Percentiles rank a stretch among this genome's conserved stretches.
Conservation (phyloP, 2,888 invertebrate species). For the Drosophila histrio region DNA sequence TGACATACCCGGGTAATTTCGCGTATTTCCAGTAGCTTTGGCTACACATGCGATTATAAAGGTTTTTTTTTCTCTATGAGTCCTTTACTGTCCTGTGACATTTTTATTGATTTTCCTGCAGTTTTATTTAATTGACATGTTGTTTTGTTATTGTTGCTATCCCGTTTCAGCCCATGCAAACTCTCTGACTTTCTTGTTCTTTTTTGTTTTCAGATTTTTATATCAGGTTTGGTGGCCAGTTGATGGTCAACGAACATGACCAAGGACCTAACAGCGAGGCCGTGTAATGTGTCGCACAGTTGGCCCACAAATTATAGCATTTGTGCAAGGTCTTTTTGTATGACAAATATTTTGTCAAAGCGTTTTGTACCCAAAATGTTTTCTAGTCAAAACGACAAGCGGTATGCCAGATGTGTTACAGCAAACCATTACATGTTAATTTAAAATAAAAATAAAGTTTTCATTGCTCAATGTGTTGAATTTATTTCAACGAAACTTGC, state of each 20-base stretch:
- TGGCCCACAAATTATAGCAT: constrained; percentile 49
- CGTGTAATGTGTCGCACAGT: constrained; percentile 11
- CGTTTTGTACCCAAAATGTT: constrained; percentile 34
- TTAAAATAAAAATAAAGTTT: neutral
- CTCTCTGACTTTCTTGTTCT: neutral
- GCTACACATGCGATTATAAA: constrained; percentile 23
- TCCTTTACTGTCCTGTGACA: constrained; percentile 33
- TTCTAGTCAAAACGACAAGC: neutral
- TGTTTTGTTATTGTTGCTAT: constrained; percentile 78
- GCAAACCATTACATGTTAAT: neutral
- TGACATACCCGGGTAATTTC: constrained; percentile 35
- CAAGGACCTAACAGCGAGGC: constrained; percentile 68
- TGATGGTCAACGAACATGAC: constrained; percentile 80
- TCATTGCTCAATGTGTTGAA: neutral
- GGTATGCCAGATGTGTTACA: neutral
- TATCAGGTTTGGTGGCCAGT: constrained; percentile 34
- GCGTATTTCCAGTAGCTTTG: constrained; percentile 43
- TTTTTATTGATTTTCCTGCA: constrained; percentile 76
- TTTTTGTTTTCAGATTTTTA: constrained; percentile 50
- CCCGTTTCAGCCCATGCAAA: constrained; percentile 39
- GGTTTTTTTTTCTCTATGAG: neutral
- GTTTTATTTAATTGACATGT: constrained; percentile 79
- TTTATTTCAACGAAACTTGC: neutral
- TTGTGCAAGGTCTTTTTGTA: constrained; percentile 61
- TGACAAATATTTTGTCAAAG: constrained; percentile 28